Base-by-base conservation (phyloP, 1,140 invertebrate species). In the Brachystomella parvula region DNA sequence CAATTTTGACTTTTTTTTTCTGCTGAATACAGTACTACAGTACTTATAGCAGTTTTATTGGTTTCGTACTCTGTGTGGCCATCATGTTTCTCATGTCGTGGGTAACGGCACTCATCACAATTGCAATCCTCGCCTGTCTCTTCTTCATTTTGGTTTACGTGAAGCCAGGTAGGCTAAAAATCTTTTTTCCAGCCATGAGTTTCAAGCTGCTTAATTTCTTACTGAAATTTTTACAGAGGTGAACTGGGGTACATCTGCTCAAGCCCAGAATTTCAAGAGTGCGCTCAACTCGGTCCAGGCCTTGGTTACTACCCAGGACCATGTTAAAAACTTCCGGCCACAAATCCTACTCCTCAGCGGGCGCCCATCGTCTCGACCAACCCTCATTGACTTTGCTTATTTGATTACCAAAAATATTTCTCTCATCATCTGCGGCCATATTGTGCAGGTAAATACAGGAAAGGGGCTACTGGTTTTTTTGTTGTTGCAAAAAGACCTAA, bases 21-120 rank as follows among this genome's bases (percentile, higher is more conserved):
- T n/a, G n/a, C n/a, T n/a, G n/a, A n/a, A 39, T 57, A 68, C 77
- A 79, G 72, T 84, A 80, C 71, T 84, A 83, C 75, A 83, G 81
- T 71, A 80, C 76, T 70, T 83, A 80, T 80, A 67, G 81, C 0
- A 82, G 80, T 73, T 74, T 84, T 12, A 6, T 80, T 44, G 82
- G 82, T 29, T 77, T 81, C 2, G 58, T 83, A 29, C 69, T 83
- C 0, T 84, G 83, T 70, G 70, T 82, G n/a, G 85, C 83, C 1
- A 93, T 96, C 61, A 98, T 98, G 89, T 92, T 98, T 77, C 82
- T 97, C 17, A 94, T 97, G 73, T 89, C 91, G 76, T 96, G 91
- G 89, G 49, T 64, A 3, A 64, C 53, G n/a, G 61, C 83, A 2
- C 72, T 85, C 2, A 72, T 83, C 35, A 85, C 83, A 1, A 80